Conservation (phyloP, 2,888 invertebrate genomes). For the Oeneis ivallda region DNA sequence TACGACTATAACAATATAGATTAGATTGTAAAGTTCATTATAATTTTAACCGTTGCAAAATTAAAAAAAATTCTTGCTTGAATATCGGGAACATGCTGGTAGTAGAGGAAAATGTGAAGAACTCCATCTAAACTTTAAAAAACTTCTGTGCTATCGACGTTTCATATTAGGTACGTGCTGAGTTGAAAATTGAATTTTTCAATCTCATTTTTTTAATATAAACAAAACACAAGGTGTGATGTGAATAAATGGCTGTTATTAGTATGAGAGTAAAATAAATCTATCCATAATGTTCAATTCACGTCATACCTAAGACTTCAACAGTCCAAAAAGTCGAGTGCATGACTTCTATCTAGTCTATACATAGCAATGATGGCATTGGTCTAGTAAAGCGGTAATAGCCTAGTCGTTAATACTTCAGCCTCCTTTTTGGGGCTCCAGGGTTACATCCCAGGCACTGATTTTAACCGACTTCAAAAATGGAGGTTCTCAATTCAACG, state of each 20-base stretch:
- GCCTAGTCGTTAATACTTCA: no score
- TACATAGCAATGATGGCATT: no score
- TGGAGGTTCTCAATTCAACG: no score
- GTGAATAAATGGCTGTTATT: not conserved
- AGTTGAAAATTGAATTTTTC: conserved; percentile 19
- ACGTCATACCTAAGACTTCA: no score
- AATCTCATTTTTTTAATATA: not conserved
- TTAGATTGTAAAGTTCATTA: not conserved
- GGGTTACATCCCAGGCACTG: no score
- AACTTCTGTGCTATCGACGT: not conserved
- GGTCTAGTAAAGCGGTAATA: no score
- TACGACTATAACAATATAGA: no score
- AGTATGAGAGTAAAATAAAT: not conserved
- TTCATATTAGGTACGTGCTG: not conserved
- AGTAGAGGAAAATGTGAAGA: not conserved
- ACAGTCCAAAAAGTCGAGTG: no score
- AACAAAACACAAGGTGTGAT: not conserved
- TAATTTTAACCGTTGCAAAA: not conserved
- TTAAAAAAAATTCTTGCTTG: not conserved
- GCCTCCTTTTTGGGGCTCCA: no score
- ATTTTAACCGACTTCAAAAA: no score
- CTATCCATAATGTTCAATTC: no score
- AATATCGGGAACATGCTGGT: not conserved
- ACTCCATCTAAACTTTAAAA: conserved; percentile 14
- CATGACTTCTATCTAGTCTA: no score